Evolutionary conservation across 30 jellyfish, hydroid and myxozoan genomes (phyloP), one percentile per base, ranked within the genome.

Genomic region (Chironex yamaguchii): DNA sequence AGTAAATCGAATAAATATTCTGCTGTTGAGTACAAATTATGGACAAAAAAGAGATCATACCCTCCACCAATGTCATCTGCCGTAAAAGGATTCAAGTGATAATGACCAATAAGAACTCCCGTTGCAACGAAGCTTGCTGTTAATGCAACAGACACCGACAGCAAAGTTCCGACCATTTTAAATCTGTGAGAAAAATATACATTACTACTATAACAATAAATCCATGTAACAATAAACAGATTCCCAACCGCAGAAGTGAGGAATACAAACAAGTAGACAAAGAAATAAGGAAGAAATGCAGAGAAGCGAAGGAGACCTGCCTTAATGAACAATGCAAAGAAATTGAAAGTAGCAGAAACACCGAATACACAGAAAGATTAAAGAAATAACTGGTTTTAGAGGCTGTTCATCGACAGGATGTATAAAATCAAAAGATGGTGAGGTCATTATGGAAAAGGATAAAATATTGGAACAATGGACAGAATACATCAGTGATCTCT

Each of bases 401-500:
- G 9, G 48, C 2, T 53, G 74, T 49, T 67, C 64, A 1, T 32
- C 79, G 2, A 35, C 67, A 23, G 92, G 92, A 35, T 81, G 92
- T 81, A n/a, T 66, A 3, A 52, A 24, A 52, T 29, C 92, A 12
- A 51, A 81, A 36, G 82, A 71, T 31, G 94, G 88, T 1, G 33
- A 3, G 34, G 25, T 68, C 71, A 34, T 84, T 11, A 58, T 71
- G 81, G 94, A 70, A 17, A 34, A 70, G 23, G 70, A 69, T 0
- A 35, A 4, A 1, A 71, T 84, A 36, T 34, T 34, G 34, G 50
- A 70, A 4, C 34, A 88, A 6, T 84, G 87, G 94, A 1, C 70
- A n/a, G 88, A 84, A 54, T 84, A 84, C 82, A 71, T 84, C 27
- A 29, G 23, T 2, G 89, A 71, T 2, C 74, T 84, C 12, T 84